Conservation (phyloP, 1,140 invertebrate genomes). For the Lasaia peninsularis region DNA sequence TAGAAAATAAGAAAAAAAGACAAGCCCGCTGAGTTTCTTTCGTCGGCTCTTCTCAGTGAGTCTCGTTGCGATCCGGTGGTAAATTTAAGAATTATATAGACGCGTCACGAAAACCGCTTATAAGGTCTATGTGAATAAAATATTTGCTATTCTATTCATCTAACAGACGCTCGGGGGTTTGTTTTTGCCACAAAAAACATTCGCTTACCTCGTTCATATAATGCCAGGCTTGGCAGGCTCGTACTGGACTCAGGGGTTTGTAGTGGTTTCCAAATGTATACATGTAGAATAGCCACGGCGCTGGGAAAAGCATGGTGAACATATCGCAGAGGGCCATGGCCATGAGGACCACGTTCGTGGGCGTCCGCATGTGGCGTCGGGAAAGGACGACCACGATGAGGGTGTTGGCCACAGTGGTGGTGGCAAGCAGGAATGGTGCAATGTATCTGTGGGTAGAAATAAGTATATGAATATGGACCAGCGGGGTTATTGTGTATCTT, state of each 20-base stretch:
- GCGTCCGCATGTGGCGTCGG: slow-evolving; percentile 86
- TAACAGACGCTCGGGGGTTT: too few relatives aligned
- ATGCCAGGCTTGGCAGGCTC: slow-evolving; percentile 87
- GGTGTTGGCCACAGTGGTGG: slow-evolving; percentile 94
- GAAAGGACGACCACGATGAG: slow-evolving; percentile 90
- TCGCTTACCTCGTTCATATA: slow-evolving; percentile 87
- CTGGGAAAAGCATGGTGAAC: slow-evolving; percentile 92
- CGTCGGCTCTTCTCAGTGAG: too few relatives aligned
- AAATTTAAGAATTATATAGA: too few relatives aligned
- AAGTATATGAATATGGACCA: slow-evolving; percentile 11
- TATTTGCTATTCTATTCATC: too few relatives aligned
- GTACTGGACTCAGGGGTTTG: slow-evolving; percentile 84
- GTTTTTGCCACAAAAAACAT: not conserved
- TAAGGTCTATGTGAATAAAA: too few relatives aligned
- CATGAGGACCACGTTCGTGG: slow-evolving; percentile 92
- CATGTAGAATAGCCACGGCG: slow-evolving; percentile 93
- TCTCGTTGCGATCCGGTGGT: too few relatives aligned
- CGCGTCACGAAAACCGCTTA: too few relatives aligned
- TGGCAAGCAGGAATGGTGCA: slow-evolving; percentile 89
- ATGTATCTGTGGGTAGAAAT: slow-evolving; percentile 76
- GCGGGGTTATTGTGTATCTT: too few relatives aligned
- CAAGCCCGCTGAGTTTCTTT: too few relatives aligned
- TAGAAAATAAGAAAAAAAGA: too few relatives aligned
- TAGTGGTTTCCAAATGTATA: slow-evolving; percentile 92
- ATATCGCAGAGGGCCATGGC: slow-evolving; percentile 96